These are phyloP conservation scores for Caranx melampygus DNA, from an alignment of 2,113 vertebrate species.

Conservation along the genomic window DNA sequence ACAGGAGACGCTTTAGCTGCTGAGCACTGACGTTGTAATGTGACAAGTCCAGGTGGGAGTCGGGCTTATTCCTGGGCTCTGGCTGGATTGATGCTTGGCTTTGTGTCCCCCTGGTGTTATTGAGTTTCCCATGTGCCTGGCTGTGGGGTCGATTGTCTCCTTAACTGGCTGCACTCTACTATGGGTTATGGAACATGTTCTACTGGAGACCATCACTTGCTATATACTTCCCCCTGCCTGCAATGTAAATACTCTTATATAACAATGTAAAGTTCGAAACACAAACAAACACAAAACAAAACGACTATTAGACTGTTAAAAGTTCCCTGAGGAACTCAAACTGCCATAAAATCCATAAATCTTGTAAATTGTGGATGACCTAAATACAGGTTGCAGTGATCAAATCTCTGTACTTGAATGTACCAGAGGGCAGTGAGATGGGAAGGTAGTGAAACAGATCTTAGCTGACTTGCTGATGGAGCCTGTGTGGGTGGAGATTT, in stretches of 20 bases:
- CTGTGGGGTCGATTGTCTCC: conserved; percentile 60
- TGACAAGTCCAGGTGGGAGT: conserved; percentile 46
- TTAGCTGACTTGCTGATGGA: too few species aligned
- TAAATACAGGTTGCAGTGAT: too few species aligned
- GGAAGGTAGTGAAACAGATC: too few species aligned
- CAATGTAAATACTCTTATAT: not conserved
- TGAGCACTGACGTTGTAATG: conserved; percentile 37
- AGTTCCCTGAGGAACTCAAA: too few species aligned
- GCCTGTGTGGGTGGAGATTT: too few species aligned
- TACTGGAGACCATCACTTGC: conserved; percentile 18
- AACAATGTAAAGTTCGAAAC: too few species aligned
- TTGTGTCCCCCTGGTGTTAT: conserved; percentile 57
- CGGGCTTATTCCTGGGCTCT: conserved; percentile 28
- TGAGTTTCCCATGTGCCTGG: conserved; percentile 45
- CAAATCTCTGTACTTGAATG: too few species aligned
- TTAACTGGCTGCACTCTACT: conserved; percentile 46
- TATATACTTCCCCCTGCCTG: conserved; percentile 27
- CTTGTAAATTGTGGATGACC: too few species aligned
- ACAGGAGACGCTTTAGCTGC: conserved; percentile 4
- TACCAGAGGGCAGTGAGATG: too few species aligned
- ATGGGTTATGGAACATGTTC: conserved; percentile 65
- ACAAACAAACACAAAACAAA: too few species aligned
- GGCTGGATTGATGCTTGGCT: conserved; percentile 55
- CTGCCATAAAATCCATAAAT: too few species aligned
- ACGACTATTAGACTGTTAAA: too few species aligned